Conservation (phyloP, 1,140 invertebrate genomes). For the Sinella curviseta region DNA sequence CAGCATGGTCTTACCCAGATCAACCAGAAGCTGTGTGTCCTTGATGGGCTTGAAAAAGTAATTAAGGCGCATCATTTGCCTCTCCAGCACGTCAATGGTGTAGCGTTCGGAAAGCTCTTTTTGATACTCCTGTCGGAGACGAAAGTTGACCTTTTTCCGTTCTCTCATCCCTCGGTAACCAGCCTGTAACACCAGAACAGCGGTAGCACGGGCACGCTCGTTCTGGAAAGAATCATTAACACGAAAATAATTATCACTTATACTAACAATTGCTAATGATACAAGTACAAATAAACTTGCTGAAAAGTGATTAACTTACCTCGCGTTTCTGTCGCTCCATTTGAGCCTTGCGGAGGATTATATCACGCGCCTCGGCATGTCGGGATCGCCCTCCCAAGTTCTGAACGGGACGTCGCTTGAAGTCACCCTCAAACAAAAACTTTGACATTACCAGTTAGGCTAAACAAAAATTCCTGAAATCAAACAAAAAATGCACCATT, state of each 20-base stretch:
- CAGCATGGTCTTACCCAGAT: background rate
- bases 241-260: too few species aligned
- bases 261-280: too few species aligned
- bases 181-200: too few species aligned
- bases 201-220: slow-evolving; percentile 66
- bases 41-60: slow-evolving; percentile 21
- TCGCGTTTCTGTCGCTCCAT: background rate
- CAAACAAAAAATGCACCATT: too few species aligned
- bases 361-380: background rate
- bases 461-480: too few species aligned
- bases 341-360: background rate
- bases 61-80: slow-evolving; percentile 15
- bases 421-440: background rate
- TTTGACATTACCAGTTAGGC: too few species aligned
- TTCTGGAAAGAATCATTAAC: too few species aligned
- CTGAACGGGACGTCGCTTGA: background rate
- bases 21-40: background rate
- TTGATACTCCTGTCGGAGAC: background rate
- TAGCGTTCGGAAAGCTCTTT: background rate
- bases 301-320: too few species aligned
- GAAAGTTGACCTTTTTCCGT: too few species aligned
- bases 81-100: background rate
- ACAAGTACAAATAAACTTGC: too few species aligned
- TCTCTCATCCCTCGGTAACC: too few species aligned
- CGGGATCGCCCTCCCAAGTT: background rate